Conservation (phyloP, 2,888 invertebrate genomes). For the Bellardia pandia region DNA sequence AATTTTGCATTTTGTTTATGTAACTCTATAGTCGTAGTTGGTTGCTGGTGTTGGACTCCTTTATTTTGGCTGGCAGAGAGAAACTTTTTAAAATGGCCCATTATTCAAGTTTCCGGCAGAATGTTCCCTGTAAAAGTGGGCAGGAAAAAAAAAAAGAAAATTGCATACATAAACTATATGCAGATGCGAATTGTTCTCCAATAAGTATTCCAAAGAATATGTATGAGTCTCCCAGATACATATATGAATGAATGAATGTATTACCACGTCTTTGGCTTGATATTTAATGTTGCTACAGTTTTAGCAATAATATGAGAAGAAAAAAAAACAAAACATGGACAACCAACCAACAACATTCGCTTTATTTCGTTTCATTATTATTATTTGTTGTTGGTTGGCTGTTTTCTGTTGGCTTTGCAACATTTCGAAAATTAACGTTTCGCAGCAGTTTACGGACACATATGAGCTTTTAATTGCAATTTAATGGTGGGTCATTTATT, state of each 20-base stretch:
- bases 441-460: conserved; percentile 79
- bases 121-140: conserved; percentile 31
- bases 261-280: conserved; percentile 40
- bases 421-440: conserved; percentile 71
- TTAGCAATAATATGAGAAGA: conserved; percentile 39
- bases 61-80: conserved; percentile 39
- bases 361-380: conserved; percentile 53
- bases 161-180: conserved; percentile 18
- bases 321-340: conserved; percentile 20
- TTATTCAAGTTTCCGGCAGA: conserved; percentile 69
- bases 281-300: conserved; percentile 53
- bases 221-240: background rate
- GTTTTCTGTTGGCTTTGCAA: conserved; percentile 53
- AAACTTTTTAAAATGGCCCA: conserved; percentile 63
- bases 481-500: conserved; percentile 83
- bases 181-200: conserved; percentile 55
- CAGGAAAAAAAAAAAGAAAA: conserved; percentile 13
- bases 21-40: conserved; percentile 4
- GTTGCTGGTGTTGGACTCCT: background rate
- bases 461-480: conserved; percentile 83
- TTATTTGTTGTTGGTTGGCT: conserved; percentile 11
- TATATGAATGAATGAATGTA: background rate
- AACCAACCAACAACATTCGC: conserved; percentile 24
- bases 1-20: conserved; percentile 57
- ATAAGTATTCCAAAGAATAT: conserved; percentile 31